Evolutionary conservation across 2,113 vertebrate genomes (phyloP), one percentile per base, ranked within the genome.

Genomic region (Ranitomeya imitator): DNA sequence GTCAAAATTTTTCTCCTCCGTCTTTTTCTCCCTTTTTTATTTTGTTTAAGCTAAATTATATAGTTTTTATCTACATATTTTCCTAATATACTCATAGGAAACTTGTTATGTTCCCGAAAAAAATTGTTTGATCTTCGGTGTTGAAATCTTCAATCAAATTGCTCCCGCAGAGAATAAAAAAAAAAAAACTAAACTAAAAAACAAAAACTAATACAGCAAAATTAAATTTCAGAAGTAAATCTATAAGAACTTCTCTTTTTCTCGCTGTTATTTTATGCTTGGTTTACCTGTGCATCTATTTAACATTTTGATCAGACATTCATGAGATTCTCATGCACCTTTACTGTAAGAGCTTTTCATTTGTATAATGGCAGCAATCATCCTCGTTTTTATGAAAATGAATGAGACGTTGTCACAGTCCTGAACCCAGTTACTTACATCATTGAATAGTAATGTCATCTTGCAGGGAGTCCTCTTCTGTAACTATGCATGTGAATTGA

Each of bases 311-410:
- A 71, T 69, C n/a, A 71, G 26, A 31, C 69, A 10, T 45, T 45
- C 23, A 12, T 13, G 23, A 71, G 67, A 71, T 71, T n/a, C 19
- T 23, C 15, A 7, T 37, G 4, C 37, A 45, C 37, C 71, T 74
- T 45, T 19, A 9, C 14, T 45, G 31, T 9, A n/a, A 74, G 73
- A 76, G 45, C 45, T 76, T 21, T 76, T 76, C 45, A 52, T 76
- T 76, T 76, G 37, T 51, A 21, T 76, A 76, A 76, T 76, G 73
- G 45, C 73, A 76, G 73, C 73, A 76, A 76, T 76, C 73, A 52
- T 76, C 73, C 73, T 76, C 37, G 37, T 45, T 51, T 37, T 74
- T 51, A 37, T 74, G 37, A 51, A 74, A 74, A 74, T 74, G 71
- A 74, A 51, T 74, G 71, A 74, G 71, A 74, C 8, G 15, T 51